A percentile compares a stretch with the other conserved stretches of the same genome.
Evolutionary conservation across 2,888 invertebrate species (phyloP).

Genomic region (Pristionchus exspectatus): DNA sequence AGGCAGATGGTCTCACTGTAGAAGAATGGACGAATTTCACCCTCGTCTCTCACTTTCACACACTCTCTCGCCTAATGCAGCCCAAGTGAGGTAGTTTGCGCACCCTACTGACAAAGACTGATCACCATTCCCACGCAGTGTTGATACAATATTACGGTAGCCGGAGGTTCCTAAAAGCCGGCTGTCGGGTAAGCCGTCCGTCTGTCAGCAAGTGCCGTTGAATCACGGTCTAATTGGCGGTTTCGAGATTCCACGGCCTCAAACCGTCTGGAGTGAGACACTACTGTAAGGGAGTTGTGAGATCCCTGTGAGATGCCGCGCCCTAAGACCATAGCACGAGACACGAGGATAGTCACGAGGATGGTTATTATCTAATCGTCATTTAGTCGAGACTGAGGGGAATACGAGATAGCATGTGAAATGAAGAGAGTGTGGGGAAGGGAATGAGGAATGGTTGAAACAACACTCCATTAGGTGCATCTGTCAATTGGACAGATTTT

Average conservation of each 20-base stretch:
- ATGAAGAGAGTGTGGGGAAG: background rate
- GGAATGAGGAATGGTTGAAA: slow-evolving; percentile 24
- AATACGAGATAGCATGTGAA: background rate
- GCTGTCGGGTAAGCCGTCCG: background rate
- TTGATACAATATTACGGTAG: background rate
- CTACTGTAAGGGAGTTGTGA: too few relatives aligned
- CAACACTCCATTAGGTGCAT: slow-evolving; percentile 42
- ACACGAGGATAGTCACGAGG: too few relatives aligned
- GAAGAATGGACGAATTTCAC: slow-evolving; percentile 11
- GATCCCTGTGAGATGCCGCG: too few relatives aligned
- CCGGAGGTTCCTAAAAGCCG: background rate
- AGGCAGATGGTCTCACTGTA: slow-evolving; percentile 11
- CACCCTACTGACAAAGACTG: background rate
- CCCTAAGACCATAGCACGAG: too few relatives aligned
- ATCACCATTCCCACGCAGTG: background rate
- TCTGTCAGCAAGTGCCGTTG: slow-evolving; percentile 20
- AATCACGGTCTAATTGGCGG: slow-evolving; percentile 47
- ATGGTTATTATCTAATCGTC: slow-evolving; percentile 34
- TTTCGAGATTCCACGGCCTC: background rate
- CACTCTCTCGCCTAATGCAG: background rate
- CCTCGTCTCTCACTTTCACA: background rate
- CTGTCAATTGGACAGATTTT: slow-evolving; percentile 42
- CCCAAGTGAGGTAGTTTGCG: background rate
- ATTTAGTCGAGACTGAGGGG: background rate
- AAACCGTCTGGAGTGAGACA: slow-evolving; percentile 22